Percentiles rank a stretch among this genome's conserved stretches.
Evolutionary conservation across 2,797 vertebrate genomes (phyloP).

Genomic region (Platyrinchus mystaceus): DNA sequence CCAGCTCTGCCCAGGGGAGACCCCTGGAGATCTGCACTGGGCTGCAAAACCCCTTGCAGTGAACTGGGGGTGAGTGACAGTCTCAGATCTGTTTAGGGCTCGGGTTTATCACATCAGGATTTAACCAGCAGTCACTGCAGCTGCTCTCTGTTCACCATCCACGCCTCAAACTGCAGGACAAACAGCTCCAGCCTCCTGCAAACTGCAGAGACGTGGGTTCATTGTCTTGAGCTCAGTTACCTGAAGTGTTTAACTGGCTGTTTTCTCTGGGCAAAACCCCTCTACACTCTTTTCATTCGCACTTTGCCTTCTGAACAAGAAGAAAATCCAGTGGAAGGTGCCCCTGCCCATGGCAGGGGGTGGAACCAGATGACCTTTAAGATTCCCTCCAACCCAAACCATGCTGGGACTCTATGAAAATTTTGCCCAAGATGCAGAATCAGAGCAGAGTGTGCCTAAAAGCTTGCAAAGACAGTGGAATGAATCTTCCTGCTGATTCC

Average conservation of each 20-base stretch:
- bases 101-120: neutral
- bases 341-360: neutral
- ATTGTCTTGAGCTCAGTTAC: neutral
- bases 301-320: neutral
- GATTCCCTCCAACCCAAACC: neutral
- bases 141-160: neutral
- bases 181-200: neutral
- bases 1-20: neutral
- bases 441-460: neutral
- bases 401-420: rapidly evolving
- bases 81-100: neutral
- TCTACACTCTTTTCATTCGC: neutral
- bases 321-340: neutral
- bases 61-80: neutral
- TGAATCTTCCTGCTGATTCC: neutral
- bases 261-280: neutral
- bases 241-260: neutral
- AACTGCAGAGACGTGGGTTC: neutral
- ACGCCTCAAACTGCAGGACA: neutral
- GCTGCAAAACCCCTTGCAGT: neutral
- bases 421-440: rapidly evolving
- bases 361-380: neutral
- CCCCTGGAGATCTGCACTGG: neutral
- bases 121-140: neutral
- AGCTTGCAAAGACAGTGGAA: neutral